phyloP scores from a whole-genome alignment of 2,888 invertebrate genomes.

The Podotricha telesiphe region DNA sequence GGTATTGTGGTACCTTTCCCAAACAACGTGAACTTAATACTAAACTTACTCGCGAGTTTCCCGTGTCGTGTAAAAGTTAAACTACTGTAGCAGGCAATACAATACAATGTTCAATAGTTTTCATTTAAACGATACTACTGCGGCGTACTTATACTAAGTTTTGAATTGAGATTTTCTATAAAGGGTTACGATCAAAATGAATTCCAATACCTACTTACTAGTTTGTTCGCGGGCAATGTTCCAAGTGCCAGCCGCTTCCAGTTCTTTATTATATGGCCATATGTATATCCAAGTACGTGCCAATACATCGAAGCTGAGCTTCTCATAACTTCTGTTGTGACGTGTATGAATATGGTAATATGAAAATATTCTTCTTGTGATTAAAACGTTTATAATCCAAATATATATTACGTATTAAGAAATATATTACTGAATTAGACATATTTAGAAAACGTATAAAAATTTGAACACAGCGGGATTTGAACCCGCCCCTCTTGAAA shows the following conservation, averaged over 20 bases:
- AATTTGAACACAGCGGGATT: too few species aligned
- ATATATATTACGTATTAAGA: too few species aligned
- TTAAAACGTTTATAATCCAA: too few species aligned
- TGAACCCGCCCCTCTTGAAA: too few species aligned
- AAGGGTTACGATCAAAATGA: constrained; percentile 13
- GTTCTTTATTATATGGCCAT: constrained; percentile 9
- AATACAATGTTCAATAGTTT: constrained; percentile 25
- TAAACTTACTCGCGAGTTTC: neutral
- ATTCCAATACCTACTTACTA: constrained; percentile 18
- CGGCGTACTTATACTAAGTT: constrained; percentile 10
- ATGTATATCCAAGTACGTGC: constrained; percentile 14
- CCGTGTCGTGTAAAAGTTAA: constrained; percentile 12
- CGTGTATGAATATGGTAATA: neutral
- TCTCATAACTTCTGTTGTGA: neutral
- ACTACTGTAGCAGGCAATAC: constrained; percentile 15
- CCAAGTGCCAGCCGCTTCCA: constrained; percentile 15
- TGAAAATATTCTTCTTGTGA: too few species aligned
- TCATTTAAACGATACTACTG: constrained; percentile 17
- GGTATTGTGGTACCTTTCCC: constrained; percentile 1
- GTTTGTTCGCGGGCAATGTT: constrained; percentile 14
- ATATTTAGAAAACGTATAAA: too few species aligned
- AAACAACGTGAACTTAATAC: constrained; percentile 15
- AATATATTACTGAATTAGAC: too few species aligned
- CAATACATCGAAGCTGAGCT: constrained; percentile 6
- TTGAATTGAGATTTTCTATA: constrained; percentile 16